Conservation (phyloP, 2,888 invertebrate species). For the Drosophila prostipennis region DNA sequence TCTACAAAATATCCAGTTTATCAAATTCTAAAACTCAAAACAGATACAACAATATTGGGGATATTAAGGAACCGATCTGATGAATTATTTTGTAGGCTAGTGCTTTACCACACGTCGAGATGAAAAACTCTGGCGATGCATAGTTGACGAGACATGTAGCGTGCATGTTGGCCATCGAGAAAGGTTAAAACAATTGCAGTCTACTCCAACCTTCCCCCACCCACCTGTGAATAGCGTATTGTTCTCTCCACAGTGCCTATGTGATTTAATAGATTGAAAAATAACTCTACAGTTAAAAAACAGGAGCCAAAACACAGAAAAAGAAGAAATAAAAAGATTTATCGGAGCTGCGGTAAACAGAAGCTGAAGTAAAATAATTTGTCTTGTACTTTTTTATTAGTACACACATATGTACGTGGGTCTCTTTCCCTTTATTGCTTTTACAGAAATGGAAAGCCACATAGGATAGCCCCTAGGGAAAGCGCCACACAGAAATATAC, state of each 20-base stretch:
- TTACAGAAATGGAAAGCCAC: conserved; percentile 12
- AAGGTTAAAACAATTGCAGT: conserved; percentile 25
- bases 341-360: conserved; percentile 12
- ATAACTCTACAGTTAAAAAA: conserved; percentile 7
- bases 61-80: background rate
- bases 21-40: too few relatives aligned
- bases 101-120: conserved; percentile 16
- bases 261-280: conserved; percentile 44
- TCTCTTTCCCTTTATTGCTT: background rate
- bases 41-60: too few relatives aligned
- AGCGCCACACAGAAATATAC: conserved; percentile 16
- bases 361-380: conserved; percentile 20
- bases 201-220: background rate
- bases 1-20: too few relatives aligned
- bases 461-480: conserved; percentile 10
- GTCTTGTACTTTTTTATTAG: background rate
- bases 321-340: conserved; percentile 16
- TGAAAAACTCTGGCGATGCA: conserved; percentile 37
- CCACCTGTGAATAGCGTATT: background rate
- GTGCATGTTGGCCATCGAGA: conserved; percentile 4
- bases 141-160: conserved; percentile 31
- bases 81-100: background rate
- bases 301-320: conserved; percentile 2
- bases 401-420: too few relatives aligned
- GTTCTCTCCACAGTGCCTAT: conserved; percentile 23